These are phyloP conservation scores for Xestia rhomboidea DNA, from an alignment of 2,888 invertebrate genomes.

Conservation along the genomic window DNA sequence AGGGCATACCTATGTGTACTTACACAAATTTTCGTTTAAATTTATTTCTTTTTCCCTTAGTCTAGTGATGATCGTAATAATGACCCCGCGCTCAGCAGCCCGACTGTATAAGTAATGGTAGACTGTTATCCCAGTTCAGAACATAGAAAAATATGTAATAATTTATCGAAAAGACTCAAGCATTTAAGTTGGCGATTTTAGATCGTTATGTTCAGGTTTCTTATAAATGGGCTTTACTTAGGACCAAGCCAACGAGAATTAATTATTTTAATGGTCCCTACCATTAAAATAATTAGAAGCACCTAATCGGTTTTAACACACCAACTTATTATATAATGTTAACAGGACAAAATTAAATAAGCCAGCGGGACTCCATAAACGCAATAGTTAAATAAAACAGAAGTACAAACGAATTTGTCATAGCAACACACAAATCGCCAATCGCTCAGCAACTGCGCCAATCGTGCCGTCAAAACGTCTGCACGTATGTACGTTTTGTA, in stretches of 20 bases:
- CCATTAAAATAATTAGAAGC: too few species aligned
- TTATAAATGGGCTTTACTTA: not conserved
- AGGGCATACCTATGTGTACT: too few species aligned
- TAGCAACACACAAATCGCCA: too few species aligned
- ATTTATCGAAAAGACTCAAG: not conserved
- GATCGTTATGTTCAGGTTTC: conserved; percentile 20
- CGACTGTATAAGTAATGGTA: not conserved
- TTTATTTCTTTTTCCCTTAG: too few species aligned
- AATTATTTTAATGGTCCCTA: not conserved
- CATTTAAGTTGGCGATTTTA: not conserved
- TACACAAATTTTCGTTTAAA: too few species aligned
- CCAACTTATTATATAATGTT: not conserved
- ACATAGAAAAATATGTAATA: not conserved
- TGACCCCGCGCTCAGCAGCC: not conserved
- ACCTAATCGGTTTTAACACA: not conserved
- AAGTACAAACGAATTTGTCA: too few species aligned
- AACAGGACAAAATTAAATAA: not conserved
- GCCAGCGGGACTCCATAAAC: not conserved
- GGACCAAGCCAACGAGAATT: not conserved
- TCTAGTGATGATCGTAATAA: too few species aligned
- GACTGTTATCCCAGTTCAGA: not conserved
- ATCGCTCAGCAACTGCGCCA: too few species aligned
- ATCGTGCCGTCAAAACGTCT: too few species aligned
- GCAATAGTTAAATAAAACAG: too few species aligned
- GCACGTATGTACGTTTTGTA: too few species aligned